These are phyloP conservation scores for Onychorhynchus coronatus DNA, from an alignment of 2,113 vertebrate genomes.

Conservation along the genomic window DNA sequence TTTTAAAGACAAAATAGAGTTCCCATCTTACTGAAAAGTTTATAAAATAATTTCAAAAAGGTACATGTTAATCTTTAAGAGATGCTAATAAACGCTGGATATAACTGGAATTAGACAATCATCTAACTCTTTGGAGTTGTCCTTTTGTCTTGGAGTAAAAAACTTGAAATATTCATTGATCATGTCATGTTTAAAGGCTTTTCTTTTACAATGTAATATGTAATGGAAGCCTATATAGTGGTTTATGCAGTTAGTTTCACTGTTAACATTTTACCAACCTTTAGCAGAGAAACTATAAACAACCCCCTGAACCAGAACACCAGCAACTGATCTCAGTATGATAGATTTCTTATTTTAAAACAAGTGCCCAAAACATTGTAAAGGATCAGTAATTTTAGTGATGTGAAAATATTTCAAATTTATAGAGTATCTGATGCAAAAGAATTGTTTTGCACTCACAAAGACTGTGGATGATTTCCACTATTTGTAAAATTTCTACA, in stretches of 20 bases:
- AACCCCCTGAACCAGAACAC: accelerated
- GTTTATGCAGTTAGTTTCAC: not conserved
- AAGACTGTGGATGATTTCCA: not conserved
- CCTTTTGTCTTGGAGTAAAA: not conserved
- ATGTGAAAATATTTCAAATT: not conserved
- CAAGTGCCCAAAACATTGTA: not conserved
- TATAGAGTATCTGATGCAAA: not conserved
- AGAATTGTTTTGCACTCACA: not conserved
- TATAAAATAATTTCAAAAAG: not conserved
- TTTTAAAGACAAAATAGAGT: not conserved
- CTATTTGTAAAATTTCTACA: not conserved
- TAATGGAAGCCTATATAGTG: not conserved
- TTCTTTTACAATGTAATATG: not conserved
- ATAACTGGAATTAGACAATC: not conserved
- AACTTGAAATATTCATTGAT: not conserved
- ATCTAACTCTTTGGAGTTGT: not conserved
- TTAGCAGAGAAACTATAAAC: not conserved
- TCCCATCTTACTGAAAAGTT: not conserved
- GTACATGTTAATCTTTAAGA: not conserved
- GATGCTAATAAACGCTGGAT: not conserved
- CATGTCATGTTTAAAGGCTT: not conserved
- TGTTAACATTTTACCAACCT: not conserved
- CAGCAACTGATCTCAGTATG: not conserved
- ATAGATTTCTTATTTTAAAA: not conserved
- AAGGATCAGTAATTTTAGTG: not conserved